Evolutionary conservation across 37 sponge, comb jelly and placozoan genomes (phyloP), one percentile per base, ranked within the genome.

Genomic region (Haliclona indistincta): DNA sequence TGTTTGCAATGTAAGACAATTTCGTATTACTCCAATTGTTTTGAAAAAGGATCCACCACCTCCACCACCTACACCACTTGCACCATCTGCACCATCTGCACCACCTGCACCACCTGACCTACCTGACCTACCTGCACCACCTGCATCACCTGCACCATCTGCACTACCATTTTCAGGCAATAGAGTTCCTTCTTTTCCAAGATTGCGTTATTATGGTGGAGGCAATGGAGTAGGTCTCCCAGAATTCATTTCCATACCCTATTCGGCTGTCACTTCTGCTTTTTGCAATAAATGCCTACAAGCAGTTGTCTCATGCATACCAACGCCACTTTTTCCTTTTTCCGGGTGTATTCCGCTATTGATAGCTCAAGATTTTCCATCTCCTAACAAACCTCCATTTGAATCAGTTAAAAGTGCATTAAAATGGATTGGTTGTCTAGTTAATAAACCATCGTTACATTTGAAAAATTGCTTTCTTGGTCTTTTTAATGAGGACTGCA

Each of bases 201-300:
- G 17, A 13, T 17, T 20, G 17, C 53, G 17, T 20, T 20, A 13
- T 17, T n/a, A n/a, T n/a, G n/a, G n/a, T n/a, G n/a, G 5, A 20
- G 13, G 51, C 6, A 44, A 11, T 69, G 22, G 70, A 26, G 41
- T 3, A 43, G 44, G 42, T 5, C 13, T 20, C 20, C 23, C 45
- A 15, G 44, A n/a, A 20, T 37, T 71, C 55, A 33, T 22, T 19
- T 73, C 56, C 32, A 38, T 28, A 10, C 61, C 61, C 56, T 56
- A 56, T 33, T 34, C 61, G 28, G 74, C 74, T 33, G 2, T 40
- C 6, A 73, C 74, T 38, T 29, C 74, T n/a, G 41, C 61, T 1
- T 58, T 58, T 22, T 73, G 74, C 38, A 55, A 73, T 33, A 28
- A 55, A 5, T 73, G 74, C 42, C 23, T 73, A 15, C 74, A 73